Conservation (phyloP, 2,888 invertebrate genomes). For the Brenthis daphne region DNA sequence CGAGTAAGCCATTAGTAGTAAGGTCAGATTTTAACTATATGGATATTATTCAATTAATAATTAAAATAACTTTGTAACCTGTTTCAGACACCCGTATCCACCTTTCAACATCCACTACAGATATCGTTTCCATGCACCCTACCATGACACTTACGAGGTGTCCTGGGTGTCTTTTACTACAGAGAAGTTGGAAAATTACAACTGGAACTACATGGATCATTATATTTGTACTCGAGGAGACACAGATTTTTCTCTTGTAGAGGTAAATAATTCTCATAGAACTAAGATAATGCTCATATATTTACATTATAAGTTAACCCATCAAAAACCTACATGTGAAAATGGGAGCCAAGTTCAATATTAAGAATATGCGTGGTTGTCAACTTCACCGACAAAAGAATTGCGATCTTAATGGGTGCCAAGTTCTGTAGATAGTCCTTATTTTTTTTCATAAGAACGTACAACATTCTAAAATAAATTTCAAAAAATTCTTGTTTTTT, state of each 20-base stretch:
- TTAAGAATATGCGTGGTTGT: too few species aligned
- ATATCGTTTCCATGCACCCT: conserved; percentile 95
- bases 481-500: too few species aligned
- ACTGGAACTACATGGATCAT: conserved; percentile 99
- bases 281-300: background rate
- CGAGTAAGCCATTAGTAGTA: too few species aligned
- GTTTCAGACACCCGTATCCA: conserved; percentile 93
- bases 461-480: too few species aligned
- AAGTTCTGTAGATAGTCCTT: too few species aligned
- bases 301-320: too few species aligned
- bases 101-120: conserved; percentile 95
- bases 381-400: too few species aligned
- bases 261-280: conserved; percentile 80
- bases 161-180: conserved; percentile 97
- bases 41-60: background rate
- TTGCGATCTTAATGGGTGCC: too few species aligned
- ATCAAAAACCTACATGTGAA: too few species aligned
- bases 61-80: conserved; percentile 4
- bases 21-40: too few species aligned
- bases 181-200: conserved; percentile 96
- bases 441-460: too few species aligned
- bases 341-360: too few species aligned
- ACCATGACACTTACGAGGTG: conserved; percentile 95
- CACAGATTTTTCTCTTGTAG: conserved; percentile 92
- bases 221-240: conserved; percentile 97